phyloP scores from a whole-genome alignment of 2,113 vertebrate genomes.

The Hydrolagus affinis region DNA sequence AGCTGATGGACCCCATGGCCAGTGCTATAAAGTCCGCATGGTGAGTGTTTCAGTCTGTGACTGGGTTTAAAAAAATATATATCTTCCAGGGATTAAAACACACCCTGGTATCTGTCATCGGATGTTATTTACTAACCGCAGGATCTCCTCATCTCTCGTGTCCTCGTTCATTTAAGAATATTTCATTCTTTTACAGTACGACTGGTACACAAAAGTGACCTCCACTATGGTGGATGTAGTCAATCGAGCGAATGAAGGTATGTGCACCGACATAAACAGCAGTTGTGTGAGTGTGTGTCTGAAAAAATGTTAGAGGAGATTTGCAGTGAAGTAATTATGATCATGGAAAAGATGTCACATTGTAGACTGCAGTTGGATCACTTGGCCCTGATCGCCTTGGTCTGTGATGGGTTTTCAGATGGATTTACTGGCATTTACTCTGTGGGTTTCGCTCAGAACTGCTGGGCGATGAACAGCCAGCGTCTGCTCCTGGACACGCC shows the following conservation, averaged over 20 bases:
- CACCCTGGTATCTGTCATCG: too few relatives aligned
- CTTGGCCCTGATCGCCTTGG: neutral
- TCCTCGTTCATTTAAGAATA: too few relatives aligned
- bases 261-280: constrained; percentile 25
- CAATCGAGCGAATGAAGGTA: constrained; percentile 62
- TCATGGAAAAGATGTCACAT: neutral
- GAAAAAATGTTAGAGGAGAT: too few relatives aligned
- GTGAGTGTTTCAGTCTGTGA: constrained; percentile 50
- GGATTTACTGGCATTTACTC: constrained; percentile 77
- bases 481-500: constrained; percentile 64
- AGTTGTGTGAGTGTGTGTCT: too few relatives aligned
- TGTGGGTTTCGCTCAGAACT: constrained; percentile 58
- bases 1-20: constrained; percentile 70
- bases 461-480: constrained; percentile 85
- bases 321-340: neutral
- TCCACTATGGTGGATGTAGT: constrained; percentile 72
- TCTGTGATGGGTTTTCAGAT: constrained; percentile 45
- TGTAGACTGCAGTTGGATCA: neutral
- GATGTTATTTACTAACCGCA: too few relatives aligned
- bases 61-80: neutral
- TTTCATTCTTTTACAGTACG: constrained; percentile 58
- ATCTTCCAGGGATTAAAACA: too few relatives aligned
- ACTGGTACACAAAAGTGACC: constrained; percentile 84
- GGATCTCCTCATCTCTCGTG: too few relatives aligned
- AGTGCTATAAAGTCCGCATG: constrained; percentile 73